phyloP scores from a whole-genome alignment of 2,888 invertebrate species.

The Hemistola chrysoprasaria region DNA sequence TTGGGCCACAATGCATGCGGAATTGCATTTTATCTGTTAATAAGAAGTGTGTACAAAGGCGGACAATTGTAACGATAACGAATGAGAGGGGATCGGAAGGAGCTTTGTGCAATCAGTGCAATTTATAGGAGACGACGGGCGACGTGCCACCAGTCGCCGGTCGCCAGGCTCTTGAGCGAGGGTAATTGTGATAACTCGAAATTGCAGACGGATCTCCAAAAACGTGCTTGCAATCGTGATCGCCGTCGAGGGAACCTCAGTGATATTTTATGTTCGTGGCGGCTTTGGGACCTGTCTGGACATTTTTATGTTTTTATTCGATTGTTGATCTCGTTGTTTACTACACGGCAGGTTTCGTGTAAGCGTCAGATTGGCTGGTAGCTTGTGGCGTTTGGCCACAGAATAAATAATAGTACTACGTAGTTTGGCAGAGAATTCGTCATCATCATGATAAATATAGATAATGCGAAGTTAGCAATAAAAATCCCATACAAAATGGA shows the following conservation, averaged over 20 bases:
- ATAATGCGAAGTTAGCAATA: no score
- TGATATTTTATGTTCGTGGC: slow-evolving; percentile 24
- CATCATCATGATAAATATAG: no score
- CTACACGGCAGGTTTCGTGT: no score
- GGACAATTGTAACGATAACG: slow-evolving; percentile 71
- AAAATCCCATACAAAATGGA: no score
- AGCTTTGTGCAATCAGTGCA: slow-evolving; percentile 77
- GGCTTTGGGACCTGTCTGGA: slow-evolving; percentile 13
- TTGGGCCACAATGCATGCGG: slow-evolving; percentile 35
- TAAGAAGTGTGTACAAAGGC: slow-evolving; percentile 55
- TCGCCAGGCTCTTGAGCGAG: slow-evolving; percentile 40
- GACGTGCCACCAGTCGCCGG: slow-evolving; percentile 14
- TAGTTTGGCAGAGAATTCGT: no score
- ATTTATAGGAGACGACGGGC: slow-evolving; percentile 52
- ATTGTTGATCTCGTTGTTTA: slow-evolving; percentile 5
- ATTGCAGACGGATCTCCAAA: slow-evolving; percentile 39
- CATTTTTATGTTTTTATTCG: slow-evolving; percentile 6
- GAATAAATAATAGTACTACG: no score
- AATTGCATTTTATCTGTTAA: slow-evolving; percentile 60
- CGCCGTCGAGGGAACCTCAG: slow-evolving; percentile 18
- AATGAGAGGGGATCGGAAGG: slow-evolving; percentile 66
- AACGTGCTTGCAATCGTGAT: slow-evolving; percentile 48
- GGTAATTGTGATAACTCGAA: slow-evolving; percentile 52
- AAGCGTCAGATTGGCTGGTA: no score
- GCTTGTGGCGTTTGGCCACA: no score